Percentiles rank a stretch among this genome's conserved stretches.
These are phyloP conservation scores for Mesorhabditis sp. DNA, from an alignment of 2,888 invertebrate genomes.

Conservation along the genomic window DNA sequence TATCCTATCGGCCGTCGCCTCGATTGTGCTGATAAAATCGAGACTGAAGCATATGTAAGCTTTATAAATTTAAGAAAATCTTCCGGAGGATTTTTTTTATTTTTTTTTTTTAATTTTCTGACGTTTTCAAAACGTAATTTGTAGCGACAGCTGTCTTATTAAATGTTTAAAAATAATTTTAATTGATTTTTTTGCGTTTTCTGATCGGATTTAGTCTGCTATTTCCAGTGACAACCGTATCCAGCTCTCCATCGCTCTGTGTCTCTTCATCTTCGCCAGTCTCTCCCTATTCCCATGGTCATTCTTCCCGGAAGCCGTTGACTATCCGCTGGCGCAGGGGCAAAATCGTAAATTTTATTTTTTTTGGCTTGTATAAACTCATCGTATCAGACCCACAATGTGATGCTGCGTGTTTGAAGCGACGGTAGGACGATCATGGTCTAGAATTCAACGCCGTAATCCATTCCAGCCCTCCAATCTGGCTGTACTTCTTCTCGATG, in stretches of 20 bases:
- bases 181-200: no score
- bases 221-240: neutral
- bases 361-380: neutral
- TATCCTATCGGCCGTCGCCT: neutral
- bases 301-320: neutral
- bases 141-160: no score
- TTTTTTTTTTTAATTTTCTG: no score
- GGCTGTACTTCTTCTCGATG: no score
- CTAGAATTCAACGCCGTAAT: no score
- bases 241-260: neutral
- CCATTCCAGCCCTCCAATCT: no score
- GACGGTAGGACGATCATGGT: no score
- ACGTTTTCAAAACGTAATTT: neutral
- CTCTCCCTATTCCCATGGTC: conserved; percentile 3
- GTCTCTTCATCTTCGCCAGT: neutral
- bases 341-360: neutral
- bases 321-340: neutral
- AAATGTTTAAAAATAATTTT: no score
- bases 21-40: neutral
- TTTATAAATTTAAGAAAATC: no score
- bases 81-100: no score
- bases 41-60: neutral
- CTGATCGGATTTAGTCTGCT: no score
- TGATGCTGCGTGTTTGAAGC: no score
- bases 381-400: neutral